Evolutionary conservation across 2,888 invertebrate genomes (phyloP).

Genomic region (Drosophila formosana): DNA sequence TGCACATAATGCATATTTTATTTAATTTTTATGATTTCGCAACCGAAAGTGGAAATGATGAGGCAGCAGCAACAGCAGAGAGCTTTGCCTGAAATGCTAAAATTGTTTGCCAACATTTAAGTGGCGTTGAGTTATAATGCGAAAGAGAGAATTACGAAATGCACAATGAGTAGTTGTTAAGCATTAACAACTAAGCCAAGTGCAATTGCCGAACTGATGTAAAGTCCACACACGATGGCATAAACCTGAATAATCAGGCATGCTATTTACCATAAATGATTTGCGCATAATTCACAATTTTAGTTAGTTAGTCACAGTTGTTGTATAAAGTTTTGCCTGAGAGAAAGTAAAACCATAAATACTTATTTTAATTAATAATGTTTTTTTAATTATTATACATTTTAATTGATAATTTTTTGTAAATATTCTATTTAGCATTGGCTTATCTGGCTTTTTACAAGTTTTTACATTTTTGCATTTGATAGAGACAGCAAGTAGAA

Average conservation of each 20-base stretch:
- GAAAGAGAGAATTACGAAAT: conserved; percentile 38
- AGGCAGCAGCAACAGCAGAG: background rate
- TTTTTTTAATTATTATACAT: too few relatives aligned
- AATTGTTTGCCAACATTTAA: conserved; percentile 74
- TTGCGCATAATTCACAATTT: background rate
- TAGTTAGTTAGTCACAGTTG: too few relatives aligned
- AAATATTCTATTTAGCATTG: too few relatives aligned
- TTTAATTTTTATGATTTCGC: conserved; percentile 75
- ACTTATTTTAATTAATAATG: too few relatives aligned
- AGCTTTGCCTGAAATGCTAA: conserved; percentile 23
- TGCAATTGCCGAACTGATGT: conserved; percentile 29
- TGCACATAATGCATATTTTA: conserved; percentile 75
- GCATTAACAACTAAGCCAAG: conserved; percentile 20
- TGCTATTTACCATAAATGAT: background rate
- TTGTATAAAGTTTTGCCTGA: too few relatives aligned
- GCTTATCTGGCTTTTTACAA: background rate
- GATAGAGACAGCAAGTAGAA: background rate
- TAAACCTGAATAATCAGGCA: background rate
- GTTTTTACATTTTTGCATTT: background rate
- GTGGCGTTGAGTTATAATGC: conserved; percentile 62
- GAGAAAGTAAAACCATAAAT: too few relatives aligned
- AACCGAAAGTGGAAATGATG: conserved; percentile 66
- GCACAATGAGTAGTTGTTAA: conserved; percentile 52
- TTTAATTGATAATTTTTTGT: too few relatives aligned
- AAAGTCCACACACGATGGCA: background rate